Evolutionary conservation across 2,113 vertebrate genomes (phyloP).

Genomic region (Apeltes quadracus): DNA sequence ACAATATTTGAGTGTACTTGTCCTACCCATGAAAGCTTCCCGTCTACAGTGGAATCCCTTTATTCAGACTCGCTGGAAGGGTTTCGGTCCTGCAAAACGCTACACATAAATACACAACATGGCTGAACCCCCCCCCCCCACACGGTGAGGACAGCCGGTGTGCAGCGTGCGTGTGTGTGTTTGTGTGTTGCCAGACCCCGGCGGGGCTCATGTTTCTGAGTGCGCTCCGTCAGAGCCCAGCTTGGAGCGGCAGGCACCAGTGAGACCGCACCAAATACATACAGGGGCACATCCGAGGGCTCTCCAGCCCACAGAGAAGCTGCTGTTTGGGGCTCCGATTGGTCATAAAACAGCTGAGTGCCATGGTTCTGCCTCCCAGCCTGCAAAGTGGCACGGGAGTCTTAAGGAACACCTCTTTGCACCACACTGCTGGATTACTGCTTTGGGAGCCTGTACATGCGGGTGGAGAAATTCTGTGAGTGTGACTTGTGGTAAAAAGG

Average conservation of each 20-base stretch:
- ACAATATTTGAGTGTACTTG: conserved; percentile 40
- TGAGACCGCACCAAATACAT: conserved; percentile 56
- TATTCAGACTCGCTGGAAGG: conserved; percentile 81
- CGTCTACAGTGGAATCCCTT: conserved; percentile 72
- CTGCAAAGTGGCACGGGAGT: conserved; percentile 65
- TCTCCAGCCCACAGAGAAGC: conserved; percentile 66
- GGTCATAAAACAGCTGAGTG: conserved; percentile 63
- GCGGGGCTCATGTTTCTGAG: conserved; percentile 89
- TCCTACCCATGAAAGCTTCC: conserved; percentile 33
- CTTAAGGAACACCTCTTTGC: conserved; percentile 43
- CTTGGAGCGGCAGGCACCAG: conserved; percentile 78
- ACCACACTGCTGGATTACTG: conserved; percentile 54
- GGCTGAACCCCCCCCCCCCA: conserved; percentile 64
- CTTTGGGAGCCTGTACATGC: conserved; percentile 20
- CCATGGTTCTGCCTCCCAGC: conserved; percentile 75
- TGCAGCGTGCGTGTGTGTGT: conserved; percentile 61
- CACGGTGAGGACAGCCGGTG: conserved; percentile 81
- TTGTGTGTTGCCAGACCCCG: conserved; percentile 83
- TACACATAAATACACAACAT: conserved; percentile 72
- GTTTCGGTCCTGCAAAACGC: conserved; percentile 85
- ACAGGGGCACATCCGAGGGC: conserved; percentile 47
- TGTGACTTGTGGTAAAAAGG: conserved; percentile 17
- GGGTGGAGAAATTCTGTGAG: conserved; percentile 22
- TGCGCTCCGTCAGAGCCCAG: conserved; percentile 83
- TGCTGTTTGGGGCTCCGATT: conserved; percentile 48